These are phyloP conservation scores for Ceratoteleas bidentatus DNA, from an alignment of 1,140 invertebrate genomes.

Conservation along the genomic window DNA sequence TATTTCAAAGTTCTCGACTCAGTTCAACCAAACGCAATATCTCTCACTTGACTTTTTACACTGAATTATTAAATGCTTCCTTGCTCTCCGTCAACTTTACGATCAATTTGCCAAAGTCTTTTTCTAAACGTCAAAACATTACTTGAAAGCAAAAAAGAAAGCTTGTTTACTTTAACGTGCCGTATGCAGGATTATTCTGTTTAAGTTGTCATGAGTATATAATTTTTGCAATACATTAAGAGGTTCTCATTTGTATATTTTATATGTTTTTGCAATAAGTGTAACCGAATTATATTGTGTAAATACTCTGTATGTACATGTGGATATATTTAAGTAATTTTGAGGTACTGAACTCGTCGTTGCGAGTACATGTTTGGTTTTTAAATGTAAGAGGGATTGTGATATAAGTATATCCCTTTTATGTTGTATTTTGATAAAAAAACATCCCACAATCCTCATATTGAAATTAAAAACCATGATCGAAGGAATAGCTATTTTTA, in stretches of 20 bases:
- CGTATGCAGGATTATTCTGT: constrained; percentile 17
- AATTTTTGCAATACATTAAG: constrained; percentile 29
- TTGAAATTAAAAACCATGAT: too few relatives aligned
- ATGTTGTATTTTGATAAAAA: too few relatives aligned
- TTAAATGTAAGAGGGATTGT: constrained; percentile 25
- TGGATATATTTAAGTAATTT: constrained; percentile 22
- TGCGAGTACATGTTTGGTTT: too few relatives aligned
- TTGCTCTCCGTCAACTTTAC: constrained; percentile 3
- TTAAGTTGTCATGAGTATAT: constrained; percentile 13
- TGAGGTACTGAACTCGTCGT: constrained; percentile 42
- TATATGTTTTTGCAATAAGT: constrained; percentile 26
- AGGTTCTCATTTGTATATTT: constrained; percentile 29
- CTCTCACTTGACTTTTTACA: not conserved
- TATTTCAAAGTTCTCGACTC: constrained; percentile 1
- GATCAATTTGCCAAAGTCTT: constrained; percentile 22
- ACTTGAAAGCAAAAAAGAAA: constrained; percentile 4
- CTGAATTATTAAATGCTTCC: constrained; percentile 13
- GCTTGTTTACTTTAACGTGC: constrained; percentile 12
- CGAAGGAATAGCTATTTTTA: too few relatives aligned
- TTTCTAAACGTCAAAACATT: constrained; percentile 16
- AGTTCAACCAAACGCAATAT: constrained; percentile 18
- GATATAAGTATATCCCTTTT: too few relatives aligned
- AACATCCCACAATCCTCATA: too few relatives aligned
- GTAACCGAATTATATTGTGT: constrained; percentile 37
- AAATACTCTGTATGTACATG: constrained; percentile 52